Percentiles rank a stretch among this genome's conserved stretches.
These are phyloP conservation scores for Penaeus indicus DNA, from an alignment of 1,140 invertebrate genomes.

Conservation along the genomic window DNA sequence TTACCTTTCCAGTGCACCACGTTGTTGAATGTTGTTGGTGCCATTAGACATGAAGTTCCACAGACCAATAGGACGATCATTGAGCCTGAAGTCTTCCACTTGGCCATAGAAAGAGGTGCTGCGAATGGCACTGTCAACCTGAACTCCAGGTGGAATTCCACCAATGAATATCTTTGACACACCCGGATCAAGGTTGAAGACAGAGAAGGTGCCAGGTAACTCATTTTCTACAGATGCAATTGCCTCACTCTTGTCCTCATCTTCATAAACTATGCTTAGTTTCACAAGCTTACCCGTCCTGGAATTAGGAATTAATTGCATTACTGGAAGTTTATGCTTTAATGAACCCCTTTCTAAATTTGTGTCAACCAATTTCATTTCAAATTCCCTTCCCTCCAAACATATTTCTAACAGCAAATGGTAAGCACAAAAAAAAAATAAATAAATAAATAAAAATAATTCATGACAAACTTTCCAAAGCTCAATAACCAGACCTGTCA, in stretches of 20 bases:
- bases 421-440: not conserved
- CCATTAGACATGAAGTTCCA: slow-evolving; percentile 89
- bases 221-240: slow-evolving; percentile 74
- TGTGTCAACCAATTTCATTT: too few relatives aligned
- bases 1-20: slow-evolving; percentile 80
- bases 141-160: slow-evolving; percentile 64
- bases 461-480: not conserved
- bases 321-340: not conserved
- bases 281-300: slow-evolving; percentile 87
- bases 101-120: slow-evolving; percentile 86
- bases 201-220: slow-evolving; percentile 79
- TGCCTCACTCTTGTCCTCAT: slow-evolving; percentile 77
- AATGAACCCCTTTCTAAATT: not conserved
- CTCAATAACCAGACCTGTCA: slow-evolving; percentile 77
- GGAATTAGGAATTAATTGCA: slow-evolving; percentile 16
- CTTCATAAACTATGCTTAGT: slow-evolving; percentile 82
- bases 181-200: slow-evolving; percentile 87
- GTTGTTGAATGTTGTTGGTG: slow-evolving; percentile 77
- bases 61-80: slow-evolving; percentile 88
- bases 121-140: slow-evolving; percentile 72
- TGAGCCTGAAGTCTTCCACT: slow-evolving; percentile 91
- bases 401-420: not conserved
- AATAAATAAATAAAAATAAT: not conserved
- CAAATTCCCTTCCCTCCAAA: too few relatives aligned
- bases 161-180: slow-evolving; percentile 62